Evolutionary conservation across 2,888 invertebrate species (phyloP), one percentile per base, ranked within the genome.

Genomic region (Drosophila borborema): DNA sequence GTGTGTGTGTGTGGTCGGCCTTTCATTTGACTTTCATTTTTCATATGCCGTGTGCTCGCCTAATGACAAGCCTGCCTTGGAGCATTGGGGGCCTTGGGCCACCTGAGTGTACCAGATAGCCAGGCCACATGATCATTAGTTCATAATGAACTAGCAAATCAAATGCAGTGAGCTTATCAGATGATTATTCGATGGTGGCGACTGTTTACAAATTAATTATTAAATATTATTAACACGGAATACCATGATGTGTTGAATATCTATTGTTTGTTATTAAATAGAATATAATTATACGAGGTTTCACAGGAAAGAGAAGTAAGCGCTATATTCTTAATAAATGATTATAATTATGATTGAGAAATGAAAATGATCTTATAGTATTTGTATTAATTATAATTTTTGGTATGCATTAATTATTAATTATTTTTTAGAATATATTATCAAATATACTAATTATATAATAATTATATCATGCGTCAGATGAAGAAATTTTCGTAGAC

Each of bases 11-110:
- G 49, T 53, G 61, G 62, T 64, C 45, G 51, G 51, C 63, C 58
- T 63, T 77, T 65, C 40, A 58, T 61, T 79, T 67, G 36, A 66
- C 73, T 81, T 85, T 81, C 81, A 85, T 85, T 89, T 85, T 85
- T 81, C 73, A 89, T 84, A 77, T 86, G 70, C 79, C 79, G 64
- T 83, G 81, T 54, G 40, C 63, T 60, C 59, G 58, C 74, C 60
- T 86, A 86, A 86, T 89, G 86, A 78, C 72, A 54, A 61, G 69
- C 23, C 66, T 55, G 84, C 81, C 70, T 70, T 64, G 55, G 83
- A 65, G 81, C 68, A n/a, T 64, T 65, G 60, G 20, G 73, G 54
- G 80, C 68, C 31, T 51, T 58, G 55, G 55, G 70, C 65, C 74
- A 67, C 58, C 59, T 60, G 72, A 70, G 72, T 43, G 55, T 14